Evolutionary conservation across 2,797 vertebrate genomes (phyloP).

Genomic region (Echiichthys vipera): DNA sequence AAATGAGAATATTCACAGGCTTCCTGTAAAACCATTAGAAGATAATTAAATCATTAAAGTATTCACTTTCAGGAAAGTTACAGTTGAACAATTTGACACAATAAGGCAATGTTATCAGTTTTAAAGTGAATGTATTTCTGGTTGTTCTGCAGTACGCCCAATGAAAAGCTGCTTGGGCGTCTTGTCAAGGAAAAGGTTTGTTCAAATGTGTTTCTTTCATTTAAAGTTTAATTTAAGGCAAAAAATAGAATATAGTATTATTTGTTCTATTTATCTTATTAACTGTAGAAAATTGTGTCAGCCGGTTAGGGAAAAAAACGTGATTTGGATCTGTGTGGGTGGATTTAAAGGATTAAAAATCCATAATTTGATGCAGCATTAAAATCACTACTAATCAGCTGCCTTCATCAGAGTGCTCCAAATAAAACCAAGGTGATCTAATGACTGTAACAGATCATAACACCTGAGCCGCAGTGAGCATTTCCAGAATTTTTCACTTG

Average conservation of each 20-base stretch:
- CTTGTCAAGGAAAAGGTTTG: conserved; percentile 98
- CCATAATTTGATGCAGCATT: not conserved
- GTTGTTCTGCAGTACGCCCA: conserved; percentile 90
- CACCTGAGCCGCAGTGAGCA: not conserved
- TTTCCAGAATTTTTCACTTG: not conserved
- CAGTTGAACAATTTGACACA: not conserved
- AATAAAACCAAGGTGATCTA: not conserved
- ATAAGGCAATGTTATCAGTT: not conserved
- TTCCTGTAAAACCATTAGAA: not conserved
- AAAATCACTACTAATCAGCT: not conserved
- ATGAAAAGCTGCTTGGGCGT: conserved; percentile 96
- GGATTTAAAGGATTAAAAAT: not conserved
- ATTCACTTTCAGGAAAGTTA: not conserved
- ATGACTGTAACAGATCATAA: not conserved
- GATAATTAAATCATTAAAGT: rapidly evolving
- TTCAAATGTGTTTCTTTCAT: not conserved
- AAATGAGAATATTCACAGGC: too few relatives aligned
- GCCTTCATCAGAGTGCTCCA: not conserved
- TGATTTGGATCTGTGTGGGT: not conserved
- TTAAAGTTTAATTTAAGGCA: not conserved
- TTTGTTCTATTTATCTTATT: too few relatives aligned
- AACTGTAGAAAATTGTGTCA: not conserved
- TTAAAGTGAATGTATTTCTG: not conserved
- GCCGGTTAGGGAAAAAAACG: not conserved
- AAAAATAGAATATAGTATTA: too few relatives aligned